Percentiles rank a stretch among this genome's conserved stretches.
Conservation (phyloP, 2,797 vertebrate species). For the Etheostoma nigrum region DNA sequence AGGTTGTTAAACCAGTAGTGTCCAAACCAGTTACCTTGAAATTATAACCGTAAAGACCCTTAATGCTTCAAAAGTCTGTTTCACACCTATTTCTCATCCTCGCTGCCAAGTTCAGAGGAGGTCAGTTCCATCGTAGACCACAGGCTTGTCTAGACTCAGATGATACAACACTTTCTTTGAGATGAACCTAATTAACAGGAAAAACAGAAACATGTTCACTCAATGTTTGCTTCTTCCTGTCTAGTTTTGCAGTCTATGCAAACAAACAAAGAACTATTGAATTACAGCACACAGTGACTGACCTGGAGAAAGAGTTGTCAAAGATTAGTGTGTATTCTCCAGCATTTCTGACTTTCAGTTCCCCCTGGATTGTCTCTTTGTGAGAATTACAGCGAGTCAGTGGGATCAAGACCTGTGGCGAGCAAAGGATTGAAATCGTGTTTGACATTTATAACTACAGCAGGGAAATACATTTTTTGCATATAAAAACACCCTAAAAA, state of each 20-base stretch:
- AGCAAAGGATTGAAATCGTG: neutral
- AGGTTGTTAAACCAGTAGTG: slow-evolving; percentile 15
- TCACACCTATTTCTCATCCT: slow-evolving; percentile 21
- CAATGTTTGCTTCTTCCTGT: slow-evolving; percentile 1
- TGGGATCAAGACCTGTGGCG: slow-evolving; percentile 94
- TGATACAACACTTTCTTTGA: slow-evolving; percentile 96
- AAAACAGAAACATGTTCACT: neutral
- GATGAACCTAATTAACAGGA: slow-evolving; percentile 88
- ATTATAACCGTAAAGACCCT: slow-evolving; percentile 13
- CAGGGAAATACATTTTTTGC: slow-evolving; percentile 4
- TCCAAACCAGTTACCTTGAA: slow-evolving; percentile 11
- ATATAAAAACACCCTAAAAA: neutral
- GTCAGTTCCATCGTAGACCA: slow-evolving; percentile 91
- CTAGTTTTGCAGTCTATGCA: neutral
- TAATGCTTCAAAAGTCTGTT: slow-evolving; percentile 22
- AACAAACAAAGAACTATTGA: neutral
- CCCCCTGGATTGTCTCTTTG: slow-evolving; percentile 93
- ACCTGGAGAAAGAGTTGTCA: slow-evolving; percentile 99
- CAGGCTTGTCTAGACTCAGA: slow-evolving; percentile 88
- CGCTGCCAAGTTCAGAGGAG: slow-evolving; percentile 74
- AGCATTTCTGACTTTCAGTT: slow-evolving; percentile 90
- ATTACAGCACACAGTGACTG: slow-evolving; percentile 32
- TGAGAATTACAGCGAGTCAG: slow-evolving; percentile 95
- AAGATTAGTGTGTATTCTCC: slow-evolving; percentile 95
- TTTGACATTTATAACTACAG: slow-evolving; percentile 9